These are phyloP conservation scores for Bombus soroeensis DNA, from an alignment of 1,140 invertebrate species.

Conservation along the genomic window DNA sequence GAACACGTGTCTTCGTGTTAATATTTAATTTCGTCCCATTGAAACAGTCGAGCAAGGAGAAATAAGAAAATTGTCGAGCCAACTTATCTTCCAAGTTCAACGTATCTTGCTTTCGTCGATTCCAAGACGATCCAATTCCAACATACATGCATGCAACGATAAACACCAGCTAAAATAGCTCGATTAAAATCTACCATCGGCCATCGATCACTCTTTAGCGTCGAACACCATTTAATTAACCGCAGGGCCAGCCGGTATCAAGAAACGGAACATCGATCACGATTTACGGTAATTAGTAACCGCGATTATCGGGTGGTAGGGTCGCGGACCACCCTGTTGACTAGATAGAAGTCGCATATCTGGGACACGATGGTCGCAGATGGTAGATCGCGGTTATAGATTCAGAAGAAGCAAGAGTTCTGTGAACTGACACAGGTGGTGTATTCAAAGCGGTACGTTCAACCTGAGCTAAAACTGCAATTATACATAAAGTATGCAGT, in stretches of 20 bases:
- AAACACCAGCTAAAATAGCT: background rate
- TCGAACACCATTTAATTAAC: conserved; percentile 30
- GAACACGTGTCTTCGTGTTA: background rate
- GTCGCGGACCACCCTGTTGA: conserved; percentile 42
- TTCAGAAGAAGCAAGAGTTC: conserved; percentile 46
- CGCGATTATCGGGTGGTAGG: conserved; percentile 34
- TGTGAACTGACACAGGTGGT: conserved; percentile 64
- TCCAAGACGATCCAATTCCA: too few species aligned
- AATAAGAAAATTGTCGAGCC: too few species aligned
- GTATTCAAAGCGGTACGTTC: conserved; percentile 34
- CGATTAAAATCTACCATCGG: conserved; percentile 25
- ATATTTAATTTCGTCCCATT: too few species aligned
- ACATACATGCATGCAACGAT: background rate
- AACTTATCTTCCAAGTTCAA: too few species aligned
- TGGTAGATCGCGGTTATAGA: conserved; percentile 53
- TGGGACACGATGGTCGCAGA: conserved; percentile 51
- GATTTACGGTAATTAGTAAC: conserved; percentile 56
- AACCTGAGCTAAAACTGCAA: conserved; percentile 12
- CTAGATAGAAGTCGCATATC: conserved; percentile 35
- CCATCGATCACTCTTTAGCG: conserved; percentile 19
- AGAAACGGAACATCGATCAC: conserved; percentile 6
- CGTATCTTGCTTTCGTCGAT: background rate
- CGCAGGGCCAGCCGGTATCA: background rate
- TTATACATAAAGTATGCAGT: conserved; percentile 45
- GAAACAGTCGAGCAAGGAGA: too few species aligned